Percentiles rank a stretch among this genome's conserved stretches.
Conservation (phyloP, 2,113 vertebrate species). For the Lathamus discolor region DNA sequence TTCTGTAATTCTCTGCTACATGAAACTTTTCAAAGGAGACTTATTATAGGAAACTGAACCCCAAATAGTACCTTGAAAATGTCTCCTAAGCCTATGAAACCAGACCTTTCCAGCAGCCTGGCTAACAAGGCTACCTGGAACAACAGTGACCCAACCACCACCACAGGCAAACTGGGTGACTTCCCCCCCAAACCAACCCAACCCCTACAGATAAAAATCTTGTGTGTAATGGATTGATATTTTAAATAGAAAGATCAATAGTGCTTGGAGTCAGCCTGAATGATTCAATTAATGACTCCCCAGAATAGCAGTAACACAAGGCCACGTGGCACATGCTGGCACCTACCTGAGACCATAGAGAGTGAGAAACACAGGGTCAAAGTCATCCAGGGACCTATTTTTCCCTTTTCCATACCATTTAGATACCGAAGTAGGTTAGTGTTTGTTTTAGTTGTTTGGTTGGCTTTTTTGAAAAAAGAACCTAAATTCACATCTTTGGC, state of each 20-base stretch:
- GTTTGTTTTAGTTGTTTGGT: not conserved
- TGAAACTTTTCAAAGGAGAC: not conserved
- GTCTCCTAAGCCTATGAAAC: not conserved
- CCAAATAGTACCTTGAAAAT: not conserved
- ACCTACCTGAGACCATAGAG: not conserved
- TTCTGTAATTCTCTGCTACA: not conserved
- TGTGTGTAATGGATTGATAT: not conserved
- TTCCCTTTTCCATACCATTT: not conserved
- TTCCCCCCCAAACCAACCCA: not conserved
- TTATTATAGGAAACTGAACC: not conserved
- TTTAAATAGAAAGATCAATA: not conserved
- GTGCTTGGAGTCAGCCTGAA: not conserved
- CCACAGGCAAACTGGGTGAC: rapidly evolving
- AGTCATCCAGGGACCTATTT: too few species aligned
- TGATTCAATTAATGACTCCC: not conserved
- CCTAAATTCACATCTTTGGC: not conserved
- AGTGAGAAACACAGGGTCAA: rapidly evolving
- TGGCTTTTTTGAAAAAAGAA: not conserved
- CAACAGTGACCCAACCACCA: not conserved
- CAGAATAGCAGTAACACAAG: not conserved
- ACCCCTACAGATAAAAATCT: not conserved
- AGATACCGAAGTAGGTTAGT: not conserved
- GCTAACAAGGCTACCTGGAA: not conserved
- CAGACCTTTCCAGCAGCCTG: not conserved
- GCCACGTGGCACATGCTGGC: not conserved